Conservation (phyloP, 1,140 invertebrate species). For the Monochamus saltuarius region DNA sequence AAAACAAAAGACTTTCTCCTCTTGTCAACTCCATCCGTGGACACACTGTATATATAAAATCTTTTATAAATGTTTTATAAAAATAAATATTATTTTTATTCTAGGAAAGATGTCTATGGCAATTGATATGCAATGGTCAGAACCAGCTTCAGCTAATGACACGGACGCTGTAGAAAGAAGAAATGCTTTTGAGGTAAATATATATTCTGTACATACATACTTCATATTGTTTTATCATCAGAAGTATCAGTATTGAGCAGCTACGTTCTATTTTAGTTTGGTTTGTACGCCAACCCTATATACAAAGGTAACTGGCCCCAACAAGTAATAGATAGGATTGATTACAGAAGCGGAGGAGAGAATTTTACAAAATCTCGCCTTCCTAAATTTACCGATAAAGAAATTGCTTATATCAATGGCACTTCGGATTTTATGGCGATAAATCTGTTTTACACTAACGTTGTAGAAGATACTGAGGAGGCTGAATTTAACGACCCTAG, state of each 20-base stretch:
- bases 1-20: too few relatives aligned
- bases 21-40: too few relatives aligned
- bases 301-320: constrained; percentile 62
- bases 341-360: constrained; percentile 60
- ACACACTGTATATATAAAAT: too few relatives aligned
- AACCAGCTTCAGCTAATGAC: constrained; percentile 11
- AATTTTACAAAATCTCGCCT: constrained; percentile 60
- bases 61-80: too few relatives aligned
- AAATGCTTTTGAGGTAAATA: constrained; percentile 8
- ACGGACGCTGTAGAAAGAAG: constrained; percentile 9
- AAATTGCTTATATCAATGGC: constrained; percentile 58
- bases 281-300: constrained; percentile 66
- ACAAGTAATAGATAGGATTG: constrained; percentile 51
- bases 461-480: constrained; percentile 12
- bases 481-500: neutral
- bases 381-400: constrained; percentile 61
- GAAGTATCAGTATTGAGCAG: too few relatives aligned
- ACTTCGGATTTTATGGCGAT: constrained; percentile 44
- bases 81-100: neutral
- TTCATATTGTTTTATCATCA: too few relatives aligned
- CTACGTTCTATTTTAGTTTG: constrained; percentile 56
- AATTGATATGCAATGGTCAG: constrained; percentile 25
- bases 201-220: too few relatives aligned
- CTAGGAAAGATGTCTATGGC: constrained; percentile 29
- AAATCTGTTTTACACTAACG: constrained; percentile 35